Evolutionary conservation across 2,888 invertebrate species (phyloP).

Genomic region (Acronicta alni): DNA sequence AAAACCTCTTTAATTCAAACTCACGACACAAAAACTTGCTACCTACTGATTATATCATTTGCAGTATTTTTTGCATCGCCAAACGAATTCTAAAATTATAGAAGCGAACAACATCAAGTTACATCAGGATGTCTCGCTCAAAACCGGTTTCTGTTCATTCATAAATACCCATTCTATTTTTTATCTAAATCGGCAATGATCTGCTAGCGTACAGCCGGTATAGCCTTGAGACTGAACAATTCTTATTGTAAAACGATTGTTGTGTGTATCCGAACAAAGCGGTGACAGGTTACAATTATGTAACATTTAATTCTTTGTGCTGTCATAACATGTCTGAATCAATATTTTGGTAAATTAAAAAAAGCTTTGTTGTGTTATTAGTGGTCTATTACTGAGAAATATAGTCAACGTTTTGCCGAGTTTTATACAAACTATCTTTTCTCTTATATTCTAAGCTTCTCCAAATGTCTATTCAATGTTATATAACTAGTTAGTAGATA

Average conservation of each 20-base stretch:
- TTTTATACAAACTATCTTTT: background rate
- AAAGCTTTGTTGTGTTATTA: slow-evolving; percentile 6
- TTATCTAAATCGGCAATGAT: slow-evolving; percentile 55
- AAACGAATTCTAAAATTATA: slow-evolving; percentile 39
- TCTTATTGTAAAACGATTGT: slow-evolving; percentile 29
- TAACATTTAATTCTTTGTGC: slow-evolving; percentile 19
- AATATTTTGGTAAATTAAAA: too few relatives aligned
- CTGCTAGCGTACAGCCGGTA: slow-evolving; percentile 43
- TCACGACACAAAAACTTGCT: slow-evolving; percentile 21
- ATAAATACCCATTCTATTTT: slow-evolving; percentile 61
- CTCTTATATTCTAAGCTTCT: background rate
- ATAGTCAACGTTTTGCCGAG: too few relatives aligned
- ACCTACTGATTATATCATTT: slow-evolving; percentile 26
- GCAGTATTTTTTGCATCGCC: slow-evolving; percentile 20
- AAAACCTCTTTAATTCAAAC: slow-evolving; percentile 11
- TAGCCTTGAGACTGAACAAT: slow-evolving; percentile 54
- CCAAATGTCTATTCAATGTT: slow-evolving; percentile 12
- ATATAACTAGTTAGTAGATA: slow-evolving; percentile 24
- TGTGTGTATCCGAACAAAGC: slow-evolving; percentile 34
- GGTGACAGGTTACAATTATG: slow-evolving; percentile 43
- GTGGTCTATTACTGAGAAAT: background rate
- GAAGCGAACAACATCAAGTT: slow-evolving; percentile 36
- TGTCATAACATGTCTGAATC: slow-evolving; percentile 34
- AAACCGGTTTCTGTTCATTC: slow-evolving; percentile 66
- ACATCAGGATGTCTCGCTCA: slow-evolving; percentile 47